These are phyloP conservation scores for Diploptera punctata DNA, from an alignment of 2,888 invertebrate species.

Conservation along the genomic window DNA sequence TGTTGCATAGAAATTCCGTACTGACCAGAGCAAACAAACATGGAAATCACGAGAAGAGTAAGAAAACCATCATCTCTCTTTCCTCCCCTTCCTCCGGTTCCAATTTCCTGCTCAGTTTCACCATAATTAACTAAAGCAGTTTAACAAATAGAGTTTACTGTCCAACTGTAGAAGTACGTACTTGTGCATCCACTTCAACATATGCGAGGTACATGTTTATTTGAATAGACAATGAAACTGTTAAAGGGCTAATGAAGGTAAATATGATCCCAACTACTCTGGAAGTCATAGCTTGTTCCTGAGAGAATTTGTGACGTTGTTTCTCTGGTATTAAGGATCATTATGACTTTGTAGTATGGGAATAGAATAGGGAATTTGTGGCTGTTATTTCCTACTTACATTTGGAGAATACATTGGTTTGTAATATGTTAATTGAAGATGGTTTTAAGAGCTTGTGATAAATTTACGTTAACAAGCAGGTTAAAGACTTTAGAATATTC, in stretches of 20 bases:
- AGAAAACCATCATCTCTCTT: background rate
- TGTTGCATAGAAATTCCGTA: background rate
- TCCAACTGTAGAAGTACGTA: background rate
- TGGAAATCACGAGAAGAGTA: background rate
- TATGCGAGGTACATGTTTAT: background rate
- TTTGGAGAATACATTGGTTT: too few species aligned
- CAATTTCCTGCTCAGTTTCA: conserved; percentile 5
- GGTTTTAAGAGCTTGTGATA: too few species aligned
- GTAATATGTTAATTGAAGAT: too few species aligned
- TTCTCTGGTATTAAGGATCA: background rate
- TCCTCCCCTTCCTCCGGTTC: background rate
- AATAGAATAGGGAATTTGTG: too few species aligned
- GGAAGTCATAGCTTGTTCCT: too few species aligned
- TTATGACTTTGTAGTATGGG: too few species aligned
- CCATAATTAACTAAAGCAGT: background rate
- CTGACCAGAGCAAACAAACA: background rate
- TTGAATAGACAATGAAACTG: background rate
- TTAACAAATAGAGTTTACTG: background rate
- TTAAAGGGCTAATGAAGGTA: background rate
- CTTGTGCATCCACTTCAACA: background rate
- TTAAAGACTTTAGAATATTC: too few species aligned
- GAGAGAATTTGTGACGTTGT: background rate
- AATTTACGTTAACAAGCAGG: too few species aligned
- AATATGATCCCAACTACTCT: background rate
- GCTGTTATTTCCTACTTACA: too few species aligned